Base-by-base conservation (phyloP, 2,113 vertebrate genomes). In the Strigops habroptila region DNA sequence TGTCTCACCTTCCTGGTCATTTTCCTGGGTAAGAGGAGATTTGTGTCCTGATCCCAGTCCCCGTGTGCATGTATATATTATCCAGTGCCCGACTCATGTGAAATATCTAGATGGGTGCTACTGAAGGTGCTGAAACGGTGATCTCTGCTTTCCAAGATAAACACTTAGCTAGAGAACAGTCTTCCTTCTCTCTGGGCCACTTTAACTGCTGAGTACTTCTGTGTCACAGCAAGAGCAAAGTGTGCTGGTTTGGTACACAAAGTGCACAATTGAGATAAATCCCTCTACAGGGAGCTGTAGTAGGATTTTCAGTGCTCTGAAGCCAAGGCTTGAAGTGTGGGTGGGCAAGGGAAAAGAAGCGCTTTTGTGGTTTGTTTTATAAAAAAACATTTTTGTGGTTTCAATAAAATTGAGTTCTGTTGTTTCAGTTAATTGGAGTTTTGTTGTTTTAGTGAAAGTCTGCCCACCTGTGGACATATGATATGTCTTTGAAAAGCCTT, bases 361-460 rank as follows among this genome's bases (percentile, higher is more conserved):
- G 55, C 69, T 78, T 91, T 84, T 92, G 69, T 91, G 78, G 52
- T 79, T 96, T 91, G 69, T 59, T 76, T 84, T 77, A 74, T 82
- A 8, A 12, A 23, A 92, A 81, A 83, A 85, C 78, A 68, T 85
- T 89, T 93, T 62, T 91, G 79, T 83, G 82, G 75, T 90, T 90
- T 90, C 51, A 43, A 53, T 59, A 33, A 60, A 96, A 91, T 93
- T 63, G 69, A 53, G 25, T 80, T 88, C 63, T 91, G 79, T 83
- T 92, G 83, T 84, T 95, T 82, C 83, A 92, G 55, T 86, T 88
- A 95, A 91, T 81, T 86, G 87, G 73, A 59, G 48, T 68, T 71
- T 25, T 95, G 84, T 87, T 94, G 52, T 89, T 92, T 87, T 53
- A 82, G 91, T 68, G 84, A 85, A 97, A 87, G 83, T 48, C 88